Conservation (phyloP, 2,113 vertebrate genomes). For the Myotis yumanensis region DNA sequence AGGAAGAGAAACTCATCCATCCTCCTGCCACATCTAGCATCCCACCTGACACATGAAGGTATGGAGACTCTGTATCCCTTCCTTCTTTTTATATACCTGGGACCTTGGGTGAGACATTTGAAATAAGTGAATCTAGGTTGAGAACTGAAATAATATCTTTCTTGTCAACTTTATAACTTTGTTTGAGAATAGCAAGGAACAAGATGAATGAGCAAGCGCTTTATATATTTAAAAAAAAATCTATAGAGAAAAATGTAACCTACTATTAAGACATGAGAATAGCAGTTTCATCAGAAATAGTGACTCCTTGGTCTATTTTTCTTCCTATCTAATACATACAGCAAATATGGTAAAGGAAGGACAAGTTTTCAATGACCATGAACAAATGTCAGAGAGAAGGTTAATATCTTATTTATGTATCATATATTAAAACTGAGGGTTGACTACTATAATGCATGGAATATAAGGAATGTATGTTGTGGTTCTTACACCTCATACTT, state of each 20-base stretch:
- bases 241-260: neutral
- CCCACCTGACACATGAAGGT: neutral
- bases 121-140: neutral
- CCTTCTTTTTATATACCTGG: neutral
- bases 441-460: neutral
- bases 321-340: slow-evolving; percentile 1
- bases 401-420: neutral
- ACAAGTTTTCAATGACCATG: neutral
- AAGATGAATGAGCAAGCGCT: neutral
- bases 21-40: neutral
- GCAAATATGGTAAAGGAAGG: neutral
- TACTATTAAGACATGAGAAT: neutral
- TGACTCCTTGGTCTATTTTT: neutral
- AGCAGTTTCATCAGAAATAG: neutral
- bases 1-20: neutral
- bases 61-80: neutral
- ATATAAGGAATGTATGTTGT: neutral
- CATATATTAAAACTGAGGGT: neutral
- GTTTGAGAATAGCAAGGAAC: neutral
- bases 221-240: neutral
- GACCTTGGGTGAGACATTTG: neutral
- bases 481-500: neutral
- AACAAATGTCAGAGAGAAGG: neutral
- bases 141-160: neutral
- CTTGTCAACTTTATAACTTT: neutral